Base-by-base conservation (phyloP, 2,113 vertebrate species). In the Xenopus laevis region DNA sequence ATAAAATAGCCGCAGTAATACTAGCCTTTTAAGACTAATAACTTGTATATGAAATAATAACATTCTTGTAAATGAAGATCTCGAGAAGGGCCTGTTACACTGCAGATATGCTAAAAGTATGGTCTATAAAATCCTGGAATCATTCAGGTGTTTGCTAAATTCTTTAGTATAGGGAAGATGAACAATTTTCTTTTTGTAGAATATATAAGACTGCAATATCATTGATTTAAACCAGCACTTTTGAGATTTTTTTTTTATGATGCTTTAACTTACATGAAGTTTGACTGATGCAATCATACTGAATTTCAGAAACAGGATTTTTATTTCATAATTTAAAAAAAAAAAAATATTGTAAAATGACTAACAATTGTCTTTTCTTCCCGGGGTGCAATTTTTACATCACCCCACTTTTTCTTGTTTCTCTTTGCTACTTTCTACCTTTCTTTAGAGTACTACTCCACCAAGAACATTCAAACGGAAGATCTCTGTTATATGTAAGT, bases 401-500 rank as follows among this genome's bases (percentile, higher is more conserved):
- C 82, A 73, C 73, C 46, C 74, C 62, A 50, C 47, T 55, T 20
- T 55, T 20, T 27, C 23, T 27, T 46, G 4, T 1, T 13, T 27
- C 65, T 11, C 10, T 16, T 23, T 45, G 27, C 75, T 72, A 79
- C 64, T 78, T 79, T 71, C 77, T 77, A 81, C 80, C 75, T 82
- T 72, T 82, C 77, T 82, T 71, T 84, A 89, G 87, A 85, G 82
- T 33, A 79, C 71, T 46, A 46, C 69, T n/a, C 76, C 84, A 74
- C 87, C 85, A 73, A 87, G 86, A 81, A 83, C 88, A 46, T 89
- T 90, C 82, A 90, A 88, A 84, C 83, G 88, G 83, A 90, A 89
- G 82, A 89, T 90, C 79, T 89, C 88, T 71, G 87, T 90, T 68
- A 84, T 90, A 81, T 89, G 88, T 90, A 88, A 90, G 88, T 89